Evolutionary conservation across 2,888 invertebrate species (phyloP).

Genomic region (Cerastis rubricosa): DNA sequence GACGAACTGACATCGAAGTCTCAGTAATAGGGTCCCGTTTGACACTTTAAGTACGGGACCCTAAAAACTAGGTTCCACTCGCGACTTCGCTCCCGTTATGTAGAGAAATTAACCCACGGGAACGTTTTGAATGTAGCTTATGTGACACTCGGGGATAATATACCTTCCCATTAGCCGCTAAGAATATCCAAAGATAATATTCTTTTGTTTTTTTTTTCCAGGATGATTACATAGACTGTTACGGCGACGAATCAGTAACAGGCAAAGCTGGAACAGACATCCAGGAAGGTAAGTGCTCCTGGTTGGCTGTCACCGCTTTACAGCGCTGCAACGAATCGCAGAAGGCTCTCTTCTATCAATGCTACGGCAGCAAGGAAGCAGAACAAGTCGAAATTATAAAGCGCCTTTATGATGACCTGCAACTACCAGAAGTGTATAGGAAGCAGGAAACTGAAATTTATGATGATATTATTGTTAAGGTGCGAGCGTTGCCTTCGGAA

Average conservation of each 20-base stretch:
- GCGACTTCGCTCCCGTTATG: too few species aligned
- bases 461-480: slow-evolving; percentile 93
- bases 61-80: too few species aligned
- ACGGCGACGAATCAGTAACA: slow-evolving; percentile 91
- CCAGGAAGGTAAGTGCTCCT: slow-evolving; percentile 97
- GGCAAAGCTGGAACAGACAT: slow-evolving; percentile 79
- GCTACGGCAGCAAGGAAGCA: slow-evolving; percentile 93
- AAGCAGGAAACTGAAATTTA: slow-evolving; percentile 94
- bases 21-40: too few species aligned
- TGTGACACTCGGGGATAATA: too few species aligned
- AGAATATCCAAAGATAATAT: neutral
- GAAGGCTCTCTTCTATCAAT: slow-evolving; percentile 92
- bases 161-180: too few species aligned
- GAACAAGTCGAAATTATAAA: slow-evolving; percentile 90
- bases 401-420: slow-evolving; percentile 90
- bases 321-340: slow-evolving; percentile 94
- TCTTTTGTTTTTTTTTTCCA: slow-evolving; percentile 65
- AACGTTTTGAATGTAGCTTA: too few species aligned
- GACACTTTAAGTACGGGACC: too few species aligned
- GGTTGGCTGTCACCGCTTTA: slow-evolving; percentile 93
- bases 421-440: slow-evolving; percentile 92
- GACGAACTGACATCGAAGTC: too few species aligned
- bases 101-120: too few species aligned
- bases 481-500: slow-evolving; percentile 93
- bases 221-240: slow-evolving; percentile 97